Base-by-base conservation (phyloP, 2,113 vertebrate species). In the Lepisosteus oculatus region DNA sequence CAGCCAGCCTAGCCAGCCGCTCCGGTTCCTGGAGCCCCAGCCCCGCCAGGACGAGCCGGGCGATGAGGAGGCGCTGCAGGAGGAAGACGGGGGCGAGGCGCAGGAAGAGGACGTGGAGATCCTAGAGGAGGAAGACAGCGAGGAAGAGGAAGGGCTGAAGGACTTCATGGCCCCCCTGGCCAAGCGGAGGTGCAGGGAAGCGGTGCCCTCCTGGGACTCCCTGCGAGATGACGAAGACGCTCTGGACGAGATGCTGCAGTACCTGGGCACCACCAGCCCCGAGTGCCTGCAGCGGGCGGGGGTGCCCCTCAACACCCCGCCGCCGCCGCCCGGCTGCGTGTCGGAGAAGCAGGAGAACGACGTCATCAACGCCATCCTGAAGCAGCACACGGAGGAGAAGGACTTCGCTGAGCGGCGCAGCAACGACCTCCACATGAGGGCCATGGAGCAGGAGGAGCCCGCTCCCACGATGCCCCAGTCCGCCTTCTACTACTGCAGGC, bases 321-420 rank as follows among this genome's bases (percentile, higher is more conserved):
- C 96, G 70, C 93, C 93, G 56, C 96, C 95, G 55, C 97, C 97
- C 61, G 83, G 90, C 11, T 99, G 96, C 69, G 95, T 99, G 74
- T 97, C 97, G 41, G 97, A 99, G 84, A 99, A 99, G 83, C 96
- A 98, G 80, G 97, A 99, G 88, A 98, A 97, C 0, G 97, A 99
- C 61, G 96, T 99, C 75, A 99, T 98, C 84, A 98, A 98, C 76
- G 96, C 96, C 80, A 95, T 99, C 84, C 90, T 98, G 81, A 98
- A 98, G 81, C 97, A 99, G 83, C 89, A 94, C 74, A 94, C 95
- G 1, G 96, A 95, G 56, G 97, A 99, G 87, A 91, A 85, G 83
- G 97, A 98, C 78, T 98, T 99, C 76, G 91, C 94, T 76, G 84
- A 93, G 71, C 94, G 94, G 63, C 93, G 95, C 83, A 95, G 94